A percentile compares a stretch with the other conserved stretches of the same genome.
Evolutionary conservation across 2,888 invertebrate genomes (phyloP).

Genomic region (Cephus spinipes): DNA sequence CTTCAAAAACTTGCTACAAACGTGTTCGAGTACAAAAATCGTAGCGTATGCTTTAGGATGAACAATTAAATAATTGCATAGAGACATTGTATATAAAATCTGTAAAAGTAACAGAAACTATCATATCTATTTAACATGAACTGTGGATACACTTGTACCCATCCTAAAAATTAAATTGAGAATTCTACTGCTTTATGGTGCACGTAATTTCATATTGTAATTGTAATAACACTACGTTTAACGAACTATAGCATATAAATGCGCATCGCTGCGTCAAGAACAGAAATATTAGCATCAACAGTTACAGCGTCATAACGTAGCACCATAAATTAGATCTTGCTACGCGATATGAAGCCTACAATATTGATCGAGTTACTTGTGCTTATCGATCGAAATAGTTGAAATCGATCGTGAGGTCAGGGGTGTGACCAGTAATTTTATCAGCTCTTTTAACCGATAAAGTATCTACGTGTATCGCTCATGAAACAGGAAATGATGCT

Average conservation of each 20-base stretch:
- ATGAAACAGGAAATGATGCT: constrained; percentile 12
- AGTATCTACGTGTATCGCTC: constrained; percentile 3
- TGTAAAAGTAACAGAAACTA: background rate
- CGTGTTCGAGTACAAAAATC: background rate
- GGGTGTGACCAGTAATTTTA: constrained; percentile 10
- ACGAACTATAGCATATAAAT: constrained; percentile 5
- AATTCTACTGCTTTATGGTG: background rate
- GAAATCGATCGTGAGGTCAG: background rate
- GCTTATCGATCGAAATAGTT: background rate
- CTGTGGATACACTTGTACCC: no score
- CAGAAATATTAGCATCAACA: background rate
- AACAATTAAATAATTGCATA: background rate
- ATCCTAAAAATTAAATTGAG: background rate
- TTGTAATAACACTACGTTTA: background rate
- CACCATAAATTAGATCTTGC: background rate
- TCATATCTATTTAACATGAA: background rate
- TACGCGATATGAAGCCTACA: background rate
- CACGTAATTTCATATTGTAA: background rate
- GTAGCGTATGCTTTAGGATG: background rate
- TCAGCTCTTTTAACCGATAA: constrained; percentile 17
- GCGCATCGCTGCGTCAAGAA: background rate
- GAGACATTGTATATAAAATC: background rate
- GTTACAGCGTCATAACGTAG: background rate
- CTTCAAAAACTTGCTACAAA: background rate
- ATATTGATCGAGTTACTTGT: background rate